Conservation (phyloP, 2,113 vertebrate species). For the Leuciscus idus region DNA sequence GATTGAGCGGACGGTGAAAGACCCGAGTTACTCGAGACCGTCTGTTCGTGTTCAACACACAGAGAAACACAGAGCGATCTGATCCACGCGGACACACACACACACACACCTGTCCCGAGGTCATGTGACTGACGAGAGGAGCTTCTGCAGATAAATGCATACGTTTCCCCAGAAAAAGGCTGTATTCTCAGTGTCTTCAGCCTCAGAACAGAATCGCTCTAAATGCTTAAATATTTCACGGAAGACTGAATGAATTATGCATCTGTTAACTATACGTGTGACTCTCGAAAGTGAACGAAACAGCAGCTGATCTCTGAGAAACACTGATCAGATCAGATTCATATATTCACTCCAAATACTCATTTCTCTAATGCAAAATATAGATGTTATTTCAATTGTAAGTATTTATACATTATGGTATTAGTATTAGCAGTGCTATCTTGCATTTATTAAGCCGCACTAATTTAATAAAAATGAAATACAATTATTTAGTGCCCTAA, state of each 20-base stretch:
- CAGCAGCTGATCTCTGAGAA: neutral
- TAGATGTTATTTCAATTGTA: neutral
- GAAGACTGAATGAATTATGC: neutral
- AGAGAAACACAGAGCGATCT: no score
- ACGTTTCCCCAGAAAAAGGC: neutral
- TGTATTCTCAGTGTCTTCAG: neutral
- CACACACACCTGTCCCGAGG: no score
- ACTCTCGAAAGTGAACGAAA: neutral
- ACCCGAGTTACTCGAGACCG: conserved; percentile 43
- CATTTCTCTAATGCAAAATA: neutral
- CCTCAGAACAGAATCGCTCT: neutral
- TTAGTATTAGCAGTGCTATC: neutral
- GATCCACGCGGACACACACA: conserved; percentile 49
- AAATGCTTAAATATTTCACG: neutral
- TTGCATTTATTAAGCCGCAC: neutral
- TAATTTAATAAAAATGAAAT: neutral
- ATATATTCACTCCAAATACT: neutral
- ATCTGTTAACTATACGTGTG: neutral
- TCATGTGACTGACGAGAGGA: no score
- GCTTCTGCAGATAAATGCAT: no score
- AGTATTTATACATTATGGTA: neutral
- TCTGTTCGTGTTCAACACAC: conserved; percentile 71
- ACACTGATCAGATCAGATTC: neutral
- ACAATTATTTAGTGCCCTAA: no score
- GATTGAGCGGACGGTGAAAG: conserved; percentile 26